A percentile compares a stretch with the other conserved stretches of the same genome.
Evolutionary conservation across 1,140 invertebrate genomes (phyloP).

Genomic region (Dinoponera quadriceps): DNA sequence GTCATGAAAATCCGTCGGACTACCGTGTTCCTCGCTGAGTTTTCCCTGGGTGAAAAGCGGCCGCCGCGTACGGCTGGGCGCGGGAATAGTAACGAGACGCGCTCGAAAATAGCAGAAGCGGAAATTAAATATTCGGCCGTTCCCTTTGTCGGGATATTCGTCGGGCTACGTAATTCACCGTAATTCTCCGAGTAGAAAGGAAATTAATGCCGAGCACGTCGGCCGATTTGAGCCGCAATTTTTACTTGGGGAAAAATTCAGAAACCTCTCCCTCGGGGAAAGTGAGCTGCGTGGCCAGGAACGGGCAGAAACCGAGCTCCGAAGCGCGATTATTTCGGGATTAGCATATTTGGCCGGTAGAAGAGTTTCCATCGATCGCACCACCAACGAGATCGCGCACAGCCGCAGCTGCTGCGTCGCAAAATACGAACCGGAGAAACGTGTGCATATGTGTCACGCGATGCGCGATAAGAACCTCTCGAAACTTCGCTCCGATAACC

Average conservation of each 20-base stretch:
- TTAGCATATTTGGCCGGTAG: conserved; percentile 11
- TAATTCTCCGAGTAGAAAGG: background rate
- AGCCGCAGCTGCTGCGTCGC: too few relatives aligned
- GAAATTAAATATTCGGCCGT: conserved; percentile 26
- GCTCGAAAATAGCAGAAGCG: background rate
- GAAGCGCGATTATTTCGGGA: background rate
- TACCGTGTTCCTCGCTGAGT: background rate
- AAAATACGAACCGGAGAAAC: too few relatives aligned
- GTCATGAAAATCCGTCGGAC: background rate
- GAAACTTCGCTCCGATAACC: too few relatives aligned
- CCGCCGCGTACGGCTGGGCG: too few relatives aligned
- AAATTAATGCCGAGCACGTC: conserved; percentile 11
- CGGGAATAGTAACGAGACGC: conserved; percentile 8
- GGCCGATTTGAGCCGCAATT: conserved; percentile 26
- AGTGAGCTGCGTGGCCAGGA: background rate
- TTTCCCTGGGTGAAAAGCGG: background rate
- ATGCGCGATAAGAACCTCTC: too few relatives aligned
- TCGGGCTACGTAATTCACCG: background rate
- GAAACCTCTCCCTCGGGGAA: background rate
- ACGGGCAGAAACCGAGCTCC: background rate
- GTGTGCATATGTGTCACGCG: too few relatives aligned
- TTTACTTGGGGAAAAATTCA: conserved; percentile 24
- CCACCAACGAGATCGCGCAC: too few relatives aligned
- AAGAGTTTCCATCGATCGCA: too few relatives aligned
- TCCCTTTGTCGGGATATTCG: conserved; percentile 3